Conservation (phyloP, 2,113 vertebrate species). For the Misgurnus mizolepis region DNA sequence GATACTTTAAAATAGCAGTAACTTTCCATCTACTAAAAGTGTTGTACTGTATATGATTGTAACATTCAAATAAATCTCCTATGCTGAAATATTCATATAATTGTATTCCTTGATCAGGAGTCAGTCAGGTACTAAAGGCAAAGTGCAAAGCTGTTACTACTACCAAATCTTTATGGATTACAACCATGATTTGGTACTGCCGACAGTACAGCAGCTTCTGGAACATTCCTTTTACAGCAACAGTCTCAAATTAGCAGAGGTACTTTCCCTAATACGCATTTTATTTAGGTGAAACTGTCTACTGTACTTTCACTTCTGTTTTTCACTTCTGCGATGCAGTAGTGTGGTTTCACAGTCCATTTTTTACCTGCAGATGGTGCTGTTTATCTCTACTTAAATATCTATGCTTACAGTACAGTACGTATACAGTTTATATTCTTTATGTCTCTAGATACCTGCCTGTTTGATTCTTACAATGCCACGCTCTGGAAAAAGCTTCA, state of each 20-base stretch:
- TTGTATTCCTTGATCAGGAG: neutral
- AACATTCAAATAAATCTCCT: too few species aligned
- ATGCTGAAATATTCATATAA: neutral
- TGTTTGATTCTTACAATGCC: constrained; percentile 93
- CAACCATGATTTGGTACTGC: constrained; percentile 83
- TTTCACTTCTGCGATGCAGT: neutral
- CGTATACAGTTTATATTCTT: neutral
- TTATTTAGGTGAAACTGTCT: neutral
- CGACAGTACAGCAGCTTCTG: constrained; percentile 85
- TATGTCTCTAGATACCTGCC: constrained; percentile 77
- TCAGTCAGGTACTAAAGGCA: constrained; percentile 66
- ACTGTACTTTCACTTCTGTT: neutral
- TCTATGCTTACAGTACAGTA: too few species aligned
- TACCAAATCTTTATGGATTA: constrained; percentile 91
- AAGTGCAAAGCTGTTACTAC: constrained; percentile 83
- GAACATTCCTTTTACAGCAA: constrained; percentile 84
- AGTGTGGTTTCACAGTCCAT: neutral
- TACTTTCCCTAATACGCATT: neutral
- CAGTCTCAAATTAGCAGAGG: constrained; percentile 83
- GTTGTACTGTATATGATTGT: too few species aligned
- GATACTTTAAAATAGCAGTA: too few species aligned
- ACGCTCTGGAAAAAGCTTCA: constrained; percentile 89
- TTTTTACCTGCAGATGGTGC: constrained; percentile 56
- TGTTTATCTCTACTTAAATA: constrained; percentile 38
- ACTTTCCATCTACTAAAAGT: too few species aligned